Conservation (phyloP, 2,113 vertebrate species). For the Cottus gobio region DNA sequence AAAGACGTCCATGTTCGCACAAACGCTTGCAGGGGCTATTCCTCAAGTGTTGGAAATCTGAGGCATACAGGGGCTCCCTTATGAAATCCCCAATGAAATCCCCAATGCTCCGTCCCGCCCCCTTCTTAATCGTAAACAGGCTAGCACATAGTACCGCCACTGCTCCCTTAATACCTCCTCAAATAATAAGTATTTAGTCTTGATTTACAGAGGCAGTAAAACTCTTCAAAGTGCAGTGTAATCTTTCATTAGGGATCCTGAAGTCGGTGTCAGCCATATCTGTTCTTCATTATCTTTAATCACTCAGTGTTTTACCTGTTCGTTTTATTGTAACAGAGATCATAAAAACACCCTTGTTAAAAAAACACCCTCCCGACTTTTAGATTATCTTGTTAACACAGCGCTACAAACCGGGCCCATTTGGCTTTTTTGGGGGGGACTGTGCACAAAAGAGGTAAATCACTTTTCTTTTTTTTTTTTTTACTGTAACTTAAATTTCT, state of each 20-base stretch:
- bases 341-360: constrained; percentile 85
- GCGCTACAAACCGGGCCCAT: constrained; percentile 67
- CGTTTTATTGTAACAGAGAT: constrained; percentile 84
- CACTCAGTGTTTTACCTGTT: constrained; percentile 85
- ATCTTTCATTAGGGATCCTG: constrained; percentile 86
- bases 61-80: constrained; percentile 71
- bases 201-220: constrained; percentile 87
- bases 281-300: constrained; percentile 88
- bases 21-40: constrained; percentile 56
- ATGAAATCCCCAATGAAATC: constrained; percentile 79
- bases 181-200: constrained; percentile 88
- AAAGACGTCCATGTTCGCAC: constrained; percentile 68
- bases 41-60: constrained; percentile 69
- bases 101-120: constrained; percentile 63
- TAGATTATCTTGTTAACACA: constrained; percentile 84
- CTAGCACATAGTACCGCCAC: constrained; percentile 73
- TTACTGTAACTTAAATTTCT: constrained; percentile 22
- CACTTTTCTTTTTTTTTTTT: constrained; percentile 5
- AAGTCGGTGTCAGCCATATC: constrained; percentile 81
- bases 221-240: constrained; percentile 87
- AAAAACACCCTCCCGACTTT: constrained; percentile 77
- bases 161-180: constrained; percentile 85
- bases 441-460: constrained; percentile 45
- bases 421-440: constrained; percentile 53
- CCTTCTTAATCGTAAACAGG: constrained; percentile 82